Evolutionary conservation across 2,113 vertebrate genomes (phyloP).

Genomic region (Shinisaurus crocodilurus): DNA sequence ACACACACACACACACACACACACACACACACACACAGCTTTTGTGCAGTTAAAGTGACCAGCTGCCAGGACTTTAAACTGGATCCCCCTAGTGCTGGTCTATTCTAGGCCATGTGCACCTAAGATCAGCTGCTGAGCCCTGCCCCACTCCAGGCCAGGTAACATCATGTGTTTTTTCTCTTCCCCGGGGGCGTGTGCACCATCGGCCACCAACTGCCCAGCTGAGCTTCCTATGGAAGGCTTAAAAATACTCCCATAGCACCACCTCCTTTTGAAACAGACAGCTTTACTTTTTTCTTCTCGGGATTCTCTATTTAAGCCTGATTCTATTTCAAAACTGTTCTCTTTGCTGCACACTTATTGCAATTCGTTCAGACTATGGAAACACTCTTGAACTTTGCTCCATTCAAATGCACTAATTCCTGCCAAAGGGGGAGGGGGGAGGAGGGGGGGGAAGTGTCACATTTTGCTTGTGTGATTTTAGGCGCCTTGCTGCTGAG

Average conservation of each 20-base stretch:
- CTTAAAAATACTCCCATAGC: neutral
- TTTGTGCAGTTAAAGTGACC: neutral
- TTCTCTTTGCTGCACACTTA: neutral
- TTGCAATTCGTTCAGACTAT: neutral
- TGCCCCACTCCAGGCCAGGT: neutral
- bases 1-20: no score
- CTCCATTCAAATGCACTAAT: neutral
- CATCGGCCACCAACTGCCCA: neutral
- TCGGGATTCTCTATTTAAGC: neutral
- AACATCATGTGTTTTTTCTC: neutral
- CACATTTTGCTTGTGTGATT: neutral
- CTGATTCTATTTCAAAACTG: neutral
- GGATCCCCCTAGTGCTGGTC: no score
- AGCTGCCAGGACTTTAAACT: neutral
- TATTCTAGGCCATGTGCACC: neutral
- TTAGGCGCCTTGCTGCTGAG: constrained; percentile 1
- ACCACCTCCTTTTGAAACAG: neutral
- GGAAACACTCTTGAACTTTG: constrained; percentile 6
- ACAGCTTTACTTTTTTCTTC: neutral
- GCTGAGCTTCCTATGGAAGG: neutral
- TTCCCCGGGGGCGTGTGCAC: neutral
- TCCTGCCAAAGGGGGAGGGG: neutral
- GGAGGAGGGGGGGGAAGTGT: neutral
- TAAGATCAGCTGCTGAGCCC: neutral
- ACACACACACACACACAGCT: no score